Base-by-base conservation (phyloP, 1,140 invertebrate species). In the Helicoverpa armigera region DNA sequence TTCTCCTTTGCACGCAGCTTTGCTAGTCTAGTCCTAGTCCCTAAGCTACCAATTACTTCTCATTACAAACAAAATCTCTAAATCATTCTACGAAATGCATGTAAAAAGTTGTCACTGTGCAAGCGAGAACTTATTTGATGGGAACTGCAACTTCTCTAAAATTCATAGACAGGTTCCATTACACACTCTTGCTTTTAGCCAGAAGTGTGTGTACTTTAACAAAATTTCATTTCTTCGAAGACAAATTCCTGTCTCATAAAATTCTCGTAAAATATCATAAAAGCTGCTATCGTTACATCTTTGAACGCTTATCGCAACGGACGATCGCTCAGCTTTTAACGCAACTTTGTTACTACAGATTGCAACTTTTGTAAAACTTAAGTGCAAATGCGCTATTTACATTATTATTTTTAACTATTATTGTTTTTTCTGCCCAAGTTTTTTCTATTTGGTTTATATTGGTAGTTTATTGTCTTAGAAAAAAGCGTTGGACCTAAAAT, bases 221-320 rank as follows among this genome's bases (percentile, higher is more conserved):
- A 29, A 63, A 53, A 76, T 63, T 63, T 65, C 58, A 51, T 79
- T 79, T 12, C 53, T 69, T 18, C 53, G 53, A 79, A 74, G 61
- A 79, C 65, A 56, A 79, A 79, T 72, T 79, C 73, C 73, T 76
- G 65, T 54, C 65, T 79, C 77, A 65, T 72, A 72, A 79, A 79
- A 70, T 18, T 79, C 63, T 69, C 65, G 31, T 69, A 65, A 79
- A 79, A 60, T 72, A 63, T 72, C 77, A 72, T 79, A 70, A 67
- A 78, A 78, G 16, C 50, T 67, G 80, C 69, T 63, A 50, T 69
- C 79, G 61, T 35, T 35, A 54, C 60, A 76, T 72, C 72, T 81
- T 78, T 67, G 51, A 54, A 78, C 61, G 61, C 61, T 67, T 78
- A 78, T 78, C 75, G 18, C 48, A 56, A 78, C 61, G 60, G 58